Evolutionary conservation across 2,888 invertebrate species (phyloP), one percentile per base, ranked within the genome.

Genomic region (Ophion ventricosus): DNA sequence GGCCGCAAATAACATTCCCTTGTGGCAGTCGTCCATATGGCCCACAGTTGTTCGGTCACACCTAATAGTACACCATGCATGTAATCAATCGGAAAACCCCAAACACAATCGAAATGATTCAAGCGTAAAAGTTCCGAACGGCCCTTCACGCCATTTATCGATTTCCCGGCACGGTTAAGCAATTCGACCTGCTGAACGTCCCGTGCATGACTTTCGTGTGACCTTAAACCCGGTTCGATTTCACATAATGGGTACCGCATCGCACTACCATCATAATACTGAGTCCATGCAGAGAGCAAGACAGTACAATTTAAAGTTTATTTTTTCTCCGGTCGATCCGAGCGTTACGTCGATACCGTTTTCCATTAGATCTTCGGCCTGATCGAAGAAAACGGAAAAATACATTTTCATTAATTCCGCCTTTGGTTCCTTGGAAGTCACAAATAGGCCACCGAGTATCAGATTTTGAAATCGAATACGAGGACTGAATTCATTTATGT

Each of bases 401-500:
- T 83, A 87, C 20, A 72, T 29, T 14, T 85, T 87, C 83, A 87
- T 85, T 20, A 84, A 78, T 43, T 82, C 67, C 20, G 79, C 66
- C 20, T 59, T 75, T 11, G 87, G 87, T 59, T 87, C 87, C 17
- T 76, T 66, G 7, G 70, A 66, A 23, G 80, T 85, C n/a, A 80
- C 67, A 81, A 72, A 85, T 35, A 85, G 67, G 20, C 75, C 84
- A 25, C 79, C 75, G 29, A 86, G 35, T 4, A 85, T 29, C 0
- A 80, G 59, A 49, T 78, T 66, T 73, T 80, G 78, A 26, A 85
- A 83, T 56, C 86, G 57, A 10, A 70, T 73, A 43, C 72, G 23
- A 7, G 70, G 56, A 17, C 80, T 70, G 35, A 85, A 72, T 74
- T 84, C 84, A 72, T 84, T 87, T 10, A 86, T 26, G 67, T 81